Evolutionary conservation across 2,797 vertebrate genomes (phyloP).

Genomic region (Apogon hyalosoma): DNA sequence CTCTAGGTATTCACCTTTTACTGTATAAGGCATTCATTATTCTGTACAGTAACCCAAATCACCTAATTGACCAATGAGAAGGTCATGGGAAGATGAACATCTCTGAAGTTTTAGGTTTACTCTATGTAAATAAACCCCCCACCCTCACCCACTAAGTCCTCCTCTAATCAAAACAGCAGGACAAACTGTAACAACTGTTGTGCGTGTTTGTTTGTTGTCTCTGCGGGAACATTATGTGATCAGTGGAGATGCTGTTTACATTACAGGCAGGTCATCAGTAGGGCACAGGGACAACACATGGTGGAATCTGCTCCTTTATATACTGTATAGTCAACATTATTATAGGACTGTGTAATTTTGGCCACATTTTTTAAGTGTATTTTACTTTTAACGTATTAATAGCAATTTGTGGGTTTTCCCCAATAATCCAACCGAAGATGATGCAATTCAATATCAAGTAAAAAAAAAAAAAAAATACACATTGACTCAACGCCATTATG

Average conservation of each 20-base stretch:
- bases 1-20: neutral
- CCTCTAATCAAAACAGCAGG: slow-evolving; percentile 71
- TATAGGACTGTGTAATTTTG: neutral
- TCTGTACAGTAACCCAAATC: neutral
- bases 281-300: slow-evolving; percentile 64
- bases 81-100: slow-evolving; percentile 49
- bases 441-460: slow-evolving; percentile 6
- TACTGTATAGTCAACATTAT: neutral
- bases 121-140: slow-evolving; percentile 48
- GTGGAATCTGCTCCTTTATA: slow-evolving; percentile 3
- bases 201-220: slow-evolving; percentile 80
- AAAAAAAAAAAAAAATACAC: neutral
- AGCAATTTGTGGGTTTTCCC: slow-evolving; percentile 6
- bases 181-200: slow-evolving; percentile 78
- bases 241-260: slow-evolving; percentile 77
- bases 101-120: slow-evolving; percentile 29
- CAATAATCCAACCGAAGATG: neutral
- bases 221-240: slow-evolving; percentile 74
- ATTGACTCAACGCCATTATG: too few species aligned
- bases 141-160: slow-evolving; percentile 32
- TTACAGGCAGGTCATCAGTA: slow-evolving; percentile 72
- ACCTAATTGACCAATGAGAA: neutral
- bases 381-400: neutral
- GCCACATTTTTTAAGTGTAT: neutral
- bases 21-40: neutral